These are phyloP conservation scores for Platygyra sinensis DNA, from an alignment of 64 coral and sea anemone species.

Conservation along the genomic window DNA sequence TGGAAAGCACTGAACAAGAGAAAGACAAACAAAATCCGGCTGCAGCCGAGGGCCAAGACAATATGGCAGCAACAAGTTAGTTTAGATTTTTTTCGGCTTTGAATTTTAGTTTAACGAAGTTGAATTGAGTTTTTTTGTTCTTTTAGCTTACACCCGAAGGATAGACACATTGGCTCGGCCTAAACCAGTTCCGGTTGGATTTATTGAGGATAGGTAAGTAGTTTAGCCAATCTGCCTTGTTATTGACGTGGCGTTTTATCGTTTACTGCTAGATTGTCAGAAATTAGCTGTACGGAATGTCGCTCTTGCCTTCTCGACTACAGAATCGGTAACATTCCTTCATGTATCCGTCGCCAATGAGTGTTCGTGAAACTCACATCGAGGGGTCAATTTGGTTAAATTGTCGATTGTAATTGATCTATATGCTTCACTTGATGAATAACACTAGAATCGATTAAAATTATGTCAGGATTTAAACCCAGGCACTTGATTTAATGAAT, in stretches of 20 bases:
- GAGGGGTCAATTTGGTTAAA: not conserved
- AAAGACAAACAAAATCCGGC: constrained; percentile 63
- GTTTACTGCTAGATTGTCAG: not conserved
- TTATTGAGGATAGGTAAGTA: constrained; percentile 89
- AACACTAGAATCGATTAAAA: not conserved
- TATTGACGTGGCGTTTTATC: not conserved
- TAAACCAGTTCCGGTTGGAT: constrained; percentile 79
- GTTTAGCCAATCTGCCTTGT: not conserved
- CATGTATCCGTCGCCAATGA: too few species aligned
- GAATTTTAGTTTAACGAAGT: not conserved
- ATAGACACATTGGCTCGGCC: constrained; percentile 74
- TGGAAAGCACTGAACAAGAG: constrained; percentile 63
- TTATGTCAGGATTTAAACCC: too few species aligned
- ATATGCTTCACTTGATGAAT: not conserved
- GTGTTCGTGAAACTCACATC: not conserved
- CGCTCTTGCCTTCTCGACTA: not conserved
- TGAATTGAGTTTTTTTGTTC: not conserved
- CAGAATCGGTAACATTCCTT: not conserved
- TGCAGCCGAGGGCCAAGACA: constrained; percentile 21
- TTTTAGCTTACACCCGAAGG: constrained; percentile 48
- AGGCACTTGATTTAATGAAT: not conserved
- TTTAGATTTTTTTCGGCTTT: not conserved
- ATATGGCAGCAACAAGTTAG: constrained; percentile 69
- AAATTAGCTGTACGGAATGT: not conserved
- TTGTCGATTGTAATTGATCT: not conserved